phyloP scores from a whole-genome alignment of 2,113 vertebrate genomes.

The Echinops telfairi region DNA sequence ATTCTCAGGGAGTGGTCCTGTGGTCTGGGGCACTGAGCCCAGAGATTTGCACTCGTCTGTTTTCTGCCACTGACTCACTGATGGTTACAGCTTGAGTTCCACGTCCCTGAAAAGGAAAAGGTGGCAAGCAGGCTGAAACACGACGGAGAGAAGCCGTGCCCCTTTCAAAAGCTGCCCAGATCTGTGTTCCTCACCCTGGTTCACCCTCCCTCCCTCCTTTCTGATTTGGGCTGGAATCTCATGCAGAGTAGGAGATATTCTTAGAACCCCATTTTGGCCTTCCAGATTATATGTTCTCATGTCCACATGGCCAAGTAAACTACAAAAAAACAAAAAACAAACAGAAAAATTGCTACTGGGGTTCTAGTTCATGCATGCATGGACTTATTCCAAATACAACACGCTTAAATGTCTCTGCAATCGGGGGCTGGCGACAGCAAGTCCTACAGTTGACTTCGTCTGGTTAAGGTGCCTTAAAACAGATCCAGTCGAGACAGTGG shows the following conservation, averaged over 20 bases:
- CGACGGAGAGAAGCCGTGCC: background rate
- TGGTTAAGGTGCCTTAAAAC: too few relatives aligned
- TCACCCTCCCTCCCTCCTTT: slow-evolving; percentile 20
- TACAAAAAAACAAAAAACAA: background rate
- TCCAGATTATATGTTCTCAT: background rate
- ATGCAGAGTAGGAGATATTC: background rate
- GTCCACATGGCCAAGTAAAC: background rate
- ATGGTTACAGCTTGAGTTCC: background rate
- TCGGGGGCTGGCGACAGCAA: too few relatives aligned
- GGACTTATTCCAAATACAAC: too few relatives aligned
- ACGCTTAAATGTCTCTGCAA: too few relatives aligned
- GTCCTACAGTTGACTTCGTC: too few relatives aligned
- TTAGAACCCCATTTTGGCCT: background rate
- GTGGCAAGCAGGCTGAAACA: background rate
- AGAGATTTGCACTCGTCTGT: background rate
- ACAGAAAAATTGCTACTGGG: background rate
- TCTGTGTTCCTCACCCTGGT: background rate
- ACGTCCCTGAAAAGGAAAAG: background rate
- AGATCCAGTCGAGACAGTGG: too few relatives aligned
- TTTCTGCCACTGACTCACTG: background rate
- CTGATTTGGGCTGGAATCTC: background rate
- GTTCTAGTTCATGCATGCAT: too few relatives aligned
- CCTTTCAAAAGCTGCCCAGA: background rate
- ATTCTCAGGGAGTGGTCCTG: slow-evolving; percentile 21
- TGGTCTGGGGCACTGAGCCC: background rate